Evolutionary conservation across 1,140 invertebrate genomes (phyloP), one percentile per base, ranked within the genome.

Genomic region (Drosophila trapezifrons): DNA sequence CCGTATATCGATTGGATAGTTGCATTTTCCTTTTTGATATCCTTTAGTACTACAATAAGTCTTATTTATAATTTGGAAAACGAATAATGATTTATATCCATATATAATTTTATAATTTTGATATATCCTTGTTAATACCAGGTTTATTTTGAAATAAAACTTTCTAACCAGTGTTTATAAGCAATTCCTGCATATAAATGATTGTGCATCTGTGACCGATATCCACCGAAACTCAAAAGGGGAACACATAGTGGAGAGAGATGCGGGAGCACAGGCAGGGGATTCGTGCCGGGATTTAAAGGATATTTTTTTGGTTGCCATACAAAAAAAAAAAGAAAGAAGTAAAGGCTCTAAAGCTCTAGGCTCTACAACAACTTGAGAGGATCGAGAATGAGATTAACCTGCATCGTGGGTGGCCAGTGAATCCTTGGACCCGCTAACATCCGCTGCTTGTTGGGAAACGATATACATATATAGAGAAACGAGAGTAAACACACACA

Each of bases 381-480:
- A 29, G 37, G 18, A 60, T 49, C 25, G 42, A 37, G 32, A 54
- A 37, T 63, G 64, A 74, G 72, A 58, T 71, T 83, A 92, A 96
- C 95, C 95, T 96, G 95, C 95, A 93, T 96, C 95, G 92, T 95
- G 94, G 72, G 95, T 95, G 91, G 94, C 95, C 89, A 96, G 93
- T 76, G 95, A 96, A 93, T 96, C 95, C 93, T 95, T 94, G 72
- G 95, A 96, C 91, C 95, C 95, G 93, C 95, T 95, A 91, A 95
- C 94, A 93, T 96, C 95, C 92, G 95, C 95, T 96, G 94, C 92
- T 92, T 92, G 80, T 89, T 73, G 75, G 51, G 58, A 80, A 67
- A 81, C 57, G 79, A 74, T 22, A 32, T 51, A 15, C 32, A 37
- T 54, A 37, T 54, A 54, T 13, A 54, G 64, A 80, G 47, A 90